Evolutionary conservation across 1,140 invertebrate genomes (phyloP).

Genomic region (Bombus polaris): DNA sequence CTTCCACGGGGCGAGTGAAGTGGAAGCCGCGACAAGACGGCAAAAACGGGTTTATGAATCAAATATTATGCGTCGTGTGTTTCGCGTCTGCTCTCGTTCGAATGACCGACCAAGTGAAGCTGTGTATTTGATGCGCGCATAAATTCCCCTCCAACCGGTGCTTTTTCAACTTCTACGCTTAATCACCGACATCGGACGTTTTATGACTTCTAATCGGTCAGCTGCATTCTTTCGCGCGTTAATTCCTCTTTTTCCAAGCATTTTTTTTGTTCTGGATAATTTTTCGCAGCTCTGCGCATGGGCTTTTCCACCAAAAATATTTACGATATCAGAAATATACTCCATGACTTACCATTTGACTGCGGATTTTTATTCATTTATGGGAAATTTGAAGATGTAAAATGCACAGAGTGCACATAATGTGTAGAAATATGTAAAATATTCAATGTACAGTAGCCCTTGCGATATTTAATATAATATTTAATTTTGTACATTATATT

Average conservation of each 20-base stretch:
- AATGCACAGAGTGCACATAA: too few relatives aligned
- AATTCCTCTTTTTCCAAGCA: neutral
- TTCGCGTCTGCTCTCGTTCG: neutral
- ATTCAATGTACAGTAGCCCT: too few relatives aligned
- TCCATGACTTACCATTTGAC: neutral
- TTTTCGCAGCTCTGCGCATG: too few relatives aligned
- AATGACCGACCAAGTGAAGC: neutral
- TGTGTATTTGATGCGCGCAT: neutral
- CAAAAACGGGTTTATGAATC: conserved; percentile 47
- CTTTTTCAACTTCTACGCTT: neutral
- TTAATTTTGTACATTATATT: too few relatives aligned
- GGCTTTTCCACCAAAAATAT: neutral
- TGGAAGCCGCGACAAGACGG: conserved; percentile 21
- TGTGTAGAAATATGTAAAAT: too few relatives aligned
- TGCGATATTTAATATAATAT: too few relatives aligned
- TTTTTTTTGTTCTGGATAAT: neutral
- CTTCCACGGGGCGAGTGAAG: neutral
- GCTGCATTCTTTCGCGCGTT: neutral
- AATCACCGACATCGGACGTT: neutral
- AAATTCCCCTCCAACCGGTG: neutral
- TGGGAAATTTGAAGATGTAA: too few relatives aligned
- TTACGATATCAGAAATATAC: neutral
- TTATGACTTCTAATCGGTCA: neutral
- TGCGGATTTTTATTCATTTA: too few relatives aligned
- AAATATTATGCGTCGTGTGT: conserved; percentile 28